These are phyloP conservation scores for Xenopus tropicalis DNA, from an alignment of 2,113 vertebrate genomes.

Conservation along the genomic window UCB_Xtro_10.0 CM004448.2:97394001-97394500, in stretches of 20 bases:
- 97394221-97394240: background rate
- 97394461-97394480: constrained; percentile 55
- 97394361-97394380: constrained; percentile 54
- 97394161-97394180: background rate
- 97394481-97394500: constrained; percentile 30
- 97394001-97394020: too few species aligned
- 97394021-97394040: too few species aligned
- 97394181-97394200: background rate
- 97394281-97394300: background rate
- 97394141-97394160: background rate
- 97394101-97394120: too few species aligned
- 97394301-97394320: constrained; percentile 7
- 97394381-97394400: constrained; percentile 49
- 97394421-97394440: constrained; percentile 49
- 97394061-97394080: too few species aligned
- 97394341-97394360: constrained; percentile 54
- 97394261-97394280: background rate
- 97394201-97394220: background rate
- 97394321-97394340: constrained; percentile 57
- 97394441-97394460: constrained; percentile 46
- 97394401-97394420: constrained; percentile 48
- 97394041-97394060: too few species aligned
- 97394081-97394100: too few species aligned
- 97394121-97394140: too few species aligned
- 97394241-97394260: background rate